Evolutionary conservation across 2,888 invertebrate genomes (phyloP).

Genomic region (Agelastica alni): DNA sequence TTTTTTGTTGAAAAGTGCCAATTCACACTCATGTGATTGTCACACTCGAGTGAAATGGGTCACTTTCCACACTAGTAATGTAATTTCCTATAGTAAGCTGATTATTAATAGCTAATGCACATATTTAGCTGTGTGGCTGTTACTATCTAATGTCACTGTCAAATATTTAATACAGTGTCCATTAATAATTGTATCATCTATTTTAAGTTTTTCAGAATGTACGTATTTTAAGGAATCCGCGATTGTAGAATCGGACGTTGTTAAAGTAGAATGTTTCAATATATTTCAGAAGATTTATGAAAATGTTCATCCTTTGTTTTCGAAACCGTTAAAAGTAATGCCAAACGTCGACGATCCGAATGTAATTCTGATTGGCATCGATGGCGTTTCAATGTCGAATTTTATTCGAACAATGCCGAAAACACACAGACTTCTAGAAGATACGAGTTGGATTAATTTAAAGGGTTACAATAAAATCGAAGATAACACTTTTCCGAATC

Average conservation of each 20-base stretch:
- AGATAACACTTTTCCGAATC: conserved; percentile 89
- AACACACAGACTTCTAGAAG: conserved; percentile 68
- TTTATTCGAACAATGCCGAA: conserved; percentile 74
- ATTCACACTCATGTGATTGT: too few relatives aligned
- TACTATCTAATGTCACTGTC: not conserved
- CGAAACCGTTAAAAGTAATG: conserved; percentile 14
- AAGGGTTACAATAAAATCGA: conserved; percentile 67
- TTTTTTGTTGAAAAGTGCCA: too few relatives aligned
- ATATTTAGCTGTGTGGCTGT: too few relatives aligned
- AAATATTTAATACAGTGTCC: not conserved
- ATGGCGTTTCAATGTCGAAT: conserved; percentile 81
- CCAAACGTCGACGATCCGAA: conserved; percentile 56
- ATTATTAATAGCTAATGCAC: too few relatives aligned
- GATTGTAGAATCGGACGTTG: conserved; percentile 9
- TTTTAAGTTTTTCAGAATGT: conserved; percentile 30
- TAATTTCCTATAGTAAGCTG: too few relatives aligned
- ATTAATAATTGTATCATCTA: not conserved
- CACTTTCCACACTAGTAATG: too few relatives aligned
- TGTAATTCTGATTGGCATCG: conserved; percentile 80
- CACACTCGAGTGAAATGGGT: not conserved
- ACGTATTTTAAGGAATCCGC: conserved; percentile 17
- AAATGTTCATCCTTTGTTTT: conserved; percentile 62
- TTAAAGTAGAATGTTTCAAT: conserved; percentile 26
- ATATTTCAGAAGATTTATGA: conserved; percentile 50
- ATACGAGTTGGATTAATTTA: conserved; percentile 53